Percentiles rank a stretch among this genome's conserved stretches.
phyloP scores from a whole-genome alignment of 2,797 vertebrate genomes.

The Anabacerthia variegaticeps region DNA sequence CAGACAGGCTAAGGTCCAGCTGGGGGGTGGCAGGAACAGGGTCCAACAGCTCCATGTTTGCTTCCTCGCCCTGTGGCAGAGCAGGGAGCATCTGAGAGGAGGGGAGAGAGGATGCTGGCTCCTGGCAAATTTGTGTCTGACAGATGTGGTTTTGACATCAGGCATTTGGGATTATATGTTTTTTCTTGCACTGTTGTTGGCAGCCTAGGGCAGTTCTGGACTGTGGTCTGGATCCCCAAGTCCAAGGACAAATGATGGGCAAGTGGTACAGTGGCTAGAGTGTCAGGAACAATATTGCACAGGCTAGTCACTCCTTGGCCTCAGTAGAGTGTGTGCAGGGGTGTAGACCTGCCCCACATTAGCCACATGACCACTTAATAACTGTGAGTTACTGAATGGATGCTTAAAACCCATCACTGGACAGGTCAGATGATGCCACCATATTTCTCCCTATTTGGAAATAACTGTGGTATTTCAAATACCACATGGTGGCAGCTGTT shows the following conservation, averaged over 20 bases:
- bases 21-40: accelerated
- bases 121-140: not conserved
- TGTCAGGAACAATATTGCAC: no score
- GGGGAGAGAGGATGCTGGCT: not conserved
- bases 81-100: not conserved
- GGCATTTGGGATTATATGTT: not conserved
- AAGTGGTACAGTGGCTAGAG: accelerated
- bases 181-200: not conserved
- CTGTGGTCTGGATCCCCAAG: not conserved
- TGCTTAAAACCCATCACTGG: not conserved
- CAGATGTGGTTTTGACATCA: not conserved
- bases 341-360: not conserved
- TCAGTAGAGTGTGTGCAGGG: not conserved
- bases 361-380: accelerated
- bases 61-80: accelerated
- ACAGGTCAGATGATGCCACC: not conserved
- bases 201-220: not conserved
- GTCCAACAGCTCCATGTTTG: not conserved
- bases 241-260: not conserved
- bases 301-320: not conserved
- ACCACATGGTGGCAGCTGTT: conserved; percentile 66
- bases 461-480: conserved; percentile 16
- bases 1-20: not conserved
- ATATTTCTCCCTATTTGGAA: not conserved
- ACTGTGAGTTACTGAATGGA: accelerated